Evolutionary conservation across 2,113 vertebrate genomes (phyloP).

Genomic region (Cyphotilapia sp.): DNA sequence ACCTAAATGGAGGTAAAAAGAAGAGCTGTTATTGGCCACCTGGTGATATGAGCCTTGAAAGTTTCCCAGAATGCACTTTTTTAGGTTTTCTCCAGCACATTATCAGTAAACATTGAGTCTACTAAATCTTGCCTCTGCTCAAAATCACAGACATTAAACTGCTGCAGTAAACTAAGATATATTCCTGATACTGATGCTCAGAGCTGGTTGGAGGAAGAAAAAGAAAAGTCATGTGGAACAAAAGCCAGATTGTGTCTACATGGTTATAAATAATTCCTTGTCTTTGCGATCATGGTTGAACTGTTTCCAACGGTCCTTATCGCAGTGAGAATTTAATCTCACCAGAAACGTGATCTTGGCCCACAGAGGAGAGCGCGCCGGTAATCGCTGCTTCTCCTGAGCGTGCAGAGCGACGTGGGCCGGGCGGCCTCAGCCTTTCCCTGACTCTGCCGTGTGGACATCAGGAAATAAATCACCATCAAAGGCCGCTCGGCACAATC

Average conservation of each 20-base stretch:
- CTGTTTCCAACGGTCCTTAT: neutral
- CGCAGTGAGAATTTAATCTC: neutral
- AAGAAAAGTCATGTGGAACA: neutral
- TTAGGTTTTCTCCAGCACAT: neutral
- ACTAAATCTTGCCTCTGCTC: neutral
- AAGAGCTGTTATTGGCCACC: neutral
- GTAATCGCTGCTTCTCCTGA: neutral
- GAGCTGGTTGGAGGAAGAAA: neutral
- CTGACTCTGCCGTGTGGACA: neutral
- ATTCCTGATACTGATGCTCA: neutral
- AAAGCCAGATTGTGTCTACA: neutral
- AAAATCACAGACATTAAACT: neutral
- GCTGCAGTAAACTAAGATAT: neutral
- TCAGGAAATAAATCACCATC: slow-evolving; percentile 35
- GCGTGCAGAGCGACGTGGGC: neutral
- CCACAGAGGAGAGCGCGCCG: neutral
- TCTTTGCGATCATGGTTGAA: neutral
- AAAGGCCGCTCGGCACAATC: slow-evolving; percentile 8
- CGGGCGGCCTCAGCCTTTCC: neutral
- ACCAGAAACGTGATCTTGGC: neutral
- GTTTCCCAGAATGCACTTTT: neutral
- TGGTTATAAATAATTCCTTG: neutral
- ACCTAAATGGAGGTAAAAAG: neutral
- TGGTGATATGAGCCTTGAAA: neutral
- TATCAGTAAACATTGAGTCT: neutral